Conservation (phyloP, 2,113 vertebrate genomes). For the Sminthopsis crassicaudata region DNA sequence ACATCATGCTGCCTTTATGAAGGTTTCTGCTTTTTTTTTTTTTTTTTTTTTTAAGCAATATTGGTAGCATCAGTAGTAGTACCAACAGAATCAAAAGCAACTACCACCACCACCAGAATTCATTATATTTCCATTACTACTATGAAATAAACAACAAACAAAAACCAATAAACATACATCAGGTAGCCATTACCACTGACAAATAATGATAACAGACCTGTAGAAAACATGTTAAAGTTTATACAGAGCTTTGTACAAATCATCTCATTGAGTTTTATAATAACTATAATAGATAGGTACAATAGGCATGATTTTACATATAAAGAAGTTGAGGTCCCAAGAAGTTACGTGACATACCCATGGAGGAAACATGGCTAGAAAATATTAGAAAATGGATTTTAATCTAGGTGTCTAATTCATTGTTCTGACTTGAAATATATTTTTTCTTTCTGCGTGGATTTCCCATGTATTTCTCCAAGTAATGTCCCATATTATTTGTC, state of each 20-base stretch:
- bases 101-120: not conserved
- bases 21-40: not conserved
- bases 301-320: not conserved
- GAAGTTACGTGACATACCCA: not conserved
- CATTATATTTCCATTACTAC: not conserved
- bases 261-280: not conserved
- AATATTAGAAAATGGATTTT: not conserved
- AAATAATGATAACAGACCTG: not conserved
- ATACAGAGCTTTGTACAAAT: not conserved
- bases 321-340: not conserved
- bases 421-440: not conserved
- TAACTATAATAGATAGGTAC: not conserved
- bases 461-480: not conserved
- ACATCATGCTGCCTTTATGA: not conserved
- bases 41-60: too few relatives aligned
- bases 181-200: not conserved
- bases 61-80: not conserved
- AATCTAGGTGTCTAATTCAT: not conserved
- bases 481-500: not conserved
- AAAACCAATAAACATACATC: not conserved
- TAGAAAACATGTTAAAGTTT: not conserved
- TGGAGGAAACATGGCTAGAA: not conserved
- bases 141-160: not conserved
- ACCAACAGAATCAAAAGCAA: not conserved
- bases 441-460: not conserved